A percentile compares a stretch with the other conserved stretches of the same genome.
Conservation (phyloP, 2,797 vertebrate species). For the Vultur gryphus region DNA sequence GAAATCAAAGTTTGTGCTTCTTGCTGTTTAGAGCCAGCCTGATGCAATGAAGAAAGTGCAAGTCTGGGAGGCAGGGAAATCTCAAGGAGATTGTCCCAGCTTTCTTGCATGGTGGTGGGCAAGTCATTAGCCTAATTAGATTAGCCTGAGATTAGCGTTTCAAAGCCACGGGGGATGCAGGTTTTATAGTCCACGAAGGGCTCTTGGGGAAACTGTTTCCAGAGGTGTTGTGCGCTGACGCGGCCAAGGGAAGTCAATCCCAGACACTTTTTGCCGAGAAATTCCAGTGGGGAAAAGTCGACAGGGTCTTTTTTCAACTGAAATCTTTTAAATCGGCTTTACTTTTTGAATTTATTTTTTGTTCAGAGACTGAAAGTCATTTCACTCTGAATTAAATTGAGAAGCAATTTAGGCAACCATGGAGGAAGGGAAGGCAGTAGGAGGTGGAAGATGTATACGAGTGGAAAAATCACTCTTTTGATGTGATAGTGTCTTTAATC, state of each 20-base stretch:
- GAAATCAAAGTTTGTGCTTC: not conserved
- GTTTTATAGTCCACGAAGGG: not conserved
- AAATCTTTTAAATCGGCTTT: not conserved
- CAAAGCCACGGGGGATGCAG: not conserved
- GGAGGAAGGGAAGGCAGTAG: not conserved
- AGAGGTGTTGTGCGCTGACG: not conserved
- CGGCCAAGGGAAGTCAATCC: not conserved
- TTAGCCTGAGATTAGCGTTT: not conserved
- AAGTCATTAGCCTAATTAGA: conserved; percentile 24
- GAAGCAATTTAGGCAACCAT: not conserved
- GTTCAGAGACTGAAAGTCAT: not conserved
- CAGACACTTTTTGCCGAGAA: not conserved
- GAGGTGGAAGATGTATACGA: not conserved
- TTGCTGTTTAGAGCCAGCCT: not conserved
- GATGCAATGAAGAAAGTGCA: not conserved
- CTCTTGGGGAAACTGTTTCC: not conserved
- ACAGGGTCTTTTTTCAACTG: not conserved
- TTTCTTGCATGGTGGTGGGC: not conserved
- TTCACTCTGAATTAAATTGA: not conserved
- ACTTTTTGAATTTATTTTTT: not conserved
- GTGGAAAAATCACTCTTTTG: not conserved
- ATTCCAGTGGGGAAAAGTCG: not conserved
- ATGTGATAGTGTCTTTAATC: not conserved
- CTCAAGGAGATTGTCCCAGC: not conserved
- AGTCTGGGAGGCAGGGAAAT: not conserved